Evolutionary conservation across 2,113 vertebrate species (phyloP), one percentile per base, ranked within the genome.

Genomic region (Myotis yumanensis): DNA sequence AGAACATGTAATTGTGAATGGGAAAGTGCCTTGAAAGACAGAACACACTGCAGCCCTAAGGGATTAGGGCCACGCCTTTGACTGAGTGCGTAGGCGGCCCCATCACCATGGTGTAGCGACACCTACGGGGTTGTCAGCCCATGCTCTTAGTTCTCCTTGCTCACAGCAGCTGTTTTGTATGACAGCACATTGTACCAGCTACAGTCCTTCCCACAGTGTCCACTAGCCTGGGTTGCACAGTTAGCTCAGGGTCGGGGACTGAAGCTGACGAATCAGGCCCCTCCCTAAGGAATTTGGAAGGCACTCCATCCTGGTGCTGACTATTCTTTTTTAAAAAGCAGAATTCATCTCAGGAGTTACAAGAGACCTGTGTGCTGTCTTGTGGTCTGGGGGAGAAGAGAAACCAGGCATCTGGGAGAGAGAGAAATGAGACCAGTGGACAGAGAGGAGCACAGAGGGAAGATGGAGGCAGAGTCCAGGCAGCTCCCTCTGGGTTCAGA

Each of bases 1-100:
- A 37, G 15, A 14, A 77, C 59, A 28, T 40, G 37, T 14, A 62
- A 35, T 48, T 32, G 16, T 20, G 17, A n/a, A 32, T 66, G 20
- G 59, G 23, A 51, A 85, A 52, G 22, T 62, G 40, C 4, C 23
- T 57, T 66, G 35, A 32, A 72, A 89, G 35, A 68, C 5, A 77
- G 81, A 46, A 83, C 64, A 30, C 16, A 23, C 35, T 8, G 30
- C 20, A 43, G 72, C 51, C 52, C 30, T n/a, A 35, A 75, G 18
- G 40, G 6, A 10, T 20, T 5, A 3, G 17, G 9, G 37, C 43
- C 20, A 6, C 5, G 17, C 40, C 30, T 7, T 9, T 30, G 48
- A 57, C 3, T 9, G 37, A 71, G 11, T 7, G 3, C 0, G 0
- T 0, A 66, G 32, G 3, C 7, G 5, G 2, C 11, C 25, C 22